phyloP scores from a whole-genome alignment of 2,888 invertebrate species.

The Notodonta ziczac region DNA sequence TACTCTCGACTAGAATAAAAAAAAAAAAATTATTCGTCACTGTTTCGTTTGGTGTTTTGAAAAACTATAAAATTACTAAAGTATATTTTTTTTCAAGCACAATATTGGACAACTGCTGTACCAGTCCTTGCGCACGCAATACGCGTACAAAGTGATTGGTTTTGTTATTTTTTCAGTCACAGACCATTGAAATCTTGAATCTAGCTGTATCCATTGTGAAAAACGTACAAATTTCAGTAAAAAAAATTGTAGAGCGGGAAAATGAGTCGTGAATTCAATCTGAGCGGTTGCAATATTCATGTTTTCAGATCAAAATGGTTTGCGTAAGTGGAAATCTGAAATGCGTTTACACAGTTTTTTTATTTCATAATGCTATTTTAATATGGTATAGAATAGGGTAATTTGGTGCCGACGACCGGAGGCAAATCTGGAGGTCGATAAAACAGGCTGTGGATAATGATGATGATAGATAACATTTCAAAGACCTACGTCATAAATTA shows the following conservation, averaged over 20 bases:
- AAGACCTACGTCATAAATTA: not conserved
- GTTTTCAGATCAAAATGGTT: not conserved
- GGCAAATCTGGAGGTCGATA: no score
- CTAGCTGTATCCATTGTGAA: not conserved
- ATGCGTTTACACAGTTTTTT: not conserved
- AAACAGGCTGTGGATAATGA: no score
- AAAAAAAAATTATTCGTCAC: not conserved
- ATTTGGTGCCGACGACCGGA: no score
- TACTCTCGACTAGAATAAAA: no score
- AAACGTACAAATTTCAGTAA: not conserved
- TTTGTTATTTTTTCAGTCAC: conserved; percentile 1
- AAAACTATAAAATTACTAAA: not conserved
- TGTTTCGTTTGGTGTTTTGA: not conserved
- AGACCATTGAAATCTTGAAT: not conserved
- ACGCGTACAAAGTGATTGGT: conserved; percentile 1
- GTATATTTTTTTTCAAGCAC: not conserved
- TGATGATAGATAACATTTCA: no score
- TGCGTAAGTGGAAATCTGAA: conserved; percentile 1
- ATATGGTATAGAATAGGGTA: not conserved
- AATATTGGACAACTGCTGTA: not conserved
- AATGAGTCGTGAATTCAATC: not conserved
- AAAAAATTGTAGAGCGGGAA: not conserved
- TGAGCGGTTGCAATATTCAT: not conserved
- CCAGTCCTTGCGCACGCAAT: not conserved
- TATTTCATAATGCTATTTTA: not conserved